These are phyloP conservation scores for Palaemon carinicauda DNA, from an alignment of 1,140 invertebrate genomes.

Conservation along the genomic window DNA sequence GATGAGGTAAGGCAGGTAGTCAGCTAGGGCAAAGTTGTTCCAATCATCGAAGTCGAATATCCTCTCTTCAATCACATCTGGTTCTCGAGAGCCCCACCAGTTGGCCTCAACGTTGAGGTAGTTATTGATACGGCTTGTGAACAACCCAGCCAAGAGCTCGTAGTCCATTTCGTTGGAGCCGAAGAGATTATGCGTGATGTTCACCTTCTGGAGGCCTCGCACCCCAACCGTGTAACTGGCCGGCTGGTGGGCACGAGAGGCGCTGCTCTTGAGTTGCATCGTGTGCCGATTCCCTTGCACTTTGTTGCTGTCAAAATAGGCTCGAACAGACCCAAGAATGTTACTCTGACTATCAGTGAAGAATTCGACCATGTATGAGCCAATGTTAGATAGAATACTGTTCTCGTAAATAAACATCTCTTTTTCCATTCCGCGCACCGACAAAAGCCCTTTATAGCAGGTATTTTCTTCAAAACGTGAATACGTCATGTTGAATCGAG, in stretches of 20 bases:
- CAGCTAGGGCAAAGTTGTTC: constrained; percentile 95
- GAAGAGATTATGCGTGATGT: constrained; percentile 89
- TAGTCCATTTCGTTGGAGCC: constrained; percentile 85
- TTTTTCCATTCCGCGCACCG: constrained; percentile 96
- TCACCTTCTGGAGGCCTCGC: constrained; percentile 93
- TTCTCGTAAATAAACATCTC: constrained; percentile 80
- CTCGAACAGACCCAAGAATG: constrained; percentile 83
- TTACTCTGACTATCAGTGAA: constrained; percentile 91
- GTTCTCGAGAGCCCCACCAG: constrained; percentile 90
- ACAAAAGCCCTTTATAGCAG: constrained; percentile 83
- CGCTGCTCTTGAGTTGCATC: constrained; percentile 58
- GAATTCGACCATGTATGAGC: constrained; percentile 88
- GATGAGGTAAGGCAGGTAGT: constrained; percentile 86
- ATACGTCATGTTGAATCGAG: constrained; percentile 74
- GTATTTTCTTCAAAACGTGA: constrained; percentile 87
- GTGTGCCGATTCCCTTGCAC: constrained; percentile 77
- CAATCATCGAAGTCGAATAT: constrained; percentile 99
- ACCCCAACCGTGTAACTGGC: constrained; percentile 89
- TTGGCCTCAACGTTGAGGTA: constrained; percentile 89
- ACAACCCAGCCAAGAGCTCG: constrained; percentile 90
- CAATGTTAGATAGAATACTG: constrained; percentile 81
- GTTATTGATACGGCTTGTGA: constrained; percentile 87
- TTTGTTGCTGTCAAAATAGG: constrained; percentile 81
- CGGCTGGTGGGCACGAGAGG: constrained; percentile 65
- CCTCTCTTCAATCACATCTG: constrained; percentile 77